Percentiles rank a stretch among this genome's conserved stretches.
phyloP scores from a whole-genome alignment of 2,113 vertebrate genomes.

The human (Homo sapiens) region GRCh38 chr14:33843501-33844000 shows the following conservation, averaged over 20 bases:
- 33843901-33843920: background rate
- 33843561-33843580: background rate
- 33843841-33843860: background rate
- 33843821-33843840: background rate
- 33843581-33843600: background rate
- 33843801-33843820: background rate
- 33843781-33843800: background rate
- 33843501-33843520: background rate
- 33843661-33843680: background rate
- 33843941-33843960: background rate
- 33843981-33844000: background rate
- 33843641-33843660: background rate
- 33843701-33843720: background rate
- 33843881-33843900: background rate
- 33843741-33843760: background rate
- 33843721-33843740: background rate
- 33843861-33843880: background rate
- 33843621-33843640: background rate
- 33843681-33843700: background rate
- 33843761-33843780: background rate
- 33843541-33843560: no score
- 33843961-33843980: background rate
- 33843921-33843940: background rate
- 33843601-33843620: background rate
- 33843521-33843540: background rate